Evolutionary conservation across 2,888 invertebrate species (phyloP).

Genomic region (Lasioglossum marginatum): DNA sequence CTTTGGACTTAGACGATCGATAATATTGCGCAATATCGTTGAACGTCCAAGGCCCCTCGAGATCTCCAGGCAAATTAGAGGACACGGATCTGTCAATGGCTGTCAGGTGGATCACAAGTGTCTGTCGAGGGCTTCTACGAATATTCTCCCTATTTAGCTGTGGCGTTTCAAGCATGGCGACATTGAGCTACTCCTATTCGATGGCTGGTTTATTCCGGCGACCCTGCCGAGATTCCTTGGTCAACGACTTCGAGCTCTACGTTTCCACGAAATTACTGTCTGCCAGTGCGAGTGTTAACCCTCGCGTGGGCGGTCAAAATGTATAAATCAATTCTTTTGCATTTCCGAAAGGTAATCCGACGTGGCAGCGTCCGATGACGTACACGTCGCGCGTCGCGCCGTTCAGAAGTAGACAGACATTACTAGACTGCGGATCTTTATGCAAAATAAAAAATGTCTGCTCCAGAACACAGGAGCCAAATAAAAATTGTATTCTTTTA

Average conservation of each 20-base stretch:
- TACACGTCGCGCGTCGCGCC: too few species aligned
- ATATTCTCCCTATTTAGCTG: constrained; percentile 3
- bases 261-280: constrained; percentile 36
- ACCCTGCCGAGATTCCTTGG: constrained; percentile 16
- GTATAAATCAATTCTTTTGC: background rate
- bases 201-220: constrained; percentile 18
- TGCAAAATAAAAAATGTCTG: too few species aligned
- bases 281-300: background rate
- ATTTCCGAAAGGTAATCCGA: background rate
- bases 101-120: background rate
- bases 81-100: background rate
- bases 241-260: constrained; percentile 22
- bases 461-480: too few species aligned
- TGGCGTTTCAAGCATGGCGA: constrained; percentile 22
- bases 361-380: too few species aligned
- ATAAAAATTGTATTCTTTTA: too few species aligned
- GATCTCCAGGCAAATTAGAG: background rate
- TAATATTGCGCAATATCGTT: background rate
- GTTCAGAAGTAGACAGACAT: too few species aligned
- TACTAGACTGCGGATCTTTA: too few species aligned
- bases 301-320: background rate
- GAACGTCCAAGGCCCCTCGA: background rate
- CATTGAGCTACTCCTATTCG: constrained; percentile 43
- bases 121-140: constrained; percentile 4
- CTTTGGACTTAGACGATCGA: background rate